These are phyloP conservation scores for Notothenia rossii DNA, from an alignment of 2,113 vertebrate species.

Conservation along the genomic window DNA sequence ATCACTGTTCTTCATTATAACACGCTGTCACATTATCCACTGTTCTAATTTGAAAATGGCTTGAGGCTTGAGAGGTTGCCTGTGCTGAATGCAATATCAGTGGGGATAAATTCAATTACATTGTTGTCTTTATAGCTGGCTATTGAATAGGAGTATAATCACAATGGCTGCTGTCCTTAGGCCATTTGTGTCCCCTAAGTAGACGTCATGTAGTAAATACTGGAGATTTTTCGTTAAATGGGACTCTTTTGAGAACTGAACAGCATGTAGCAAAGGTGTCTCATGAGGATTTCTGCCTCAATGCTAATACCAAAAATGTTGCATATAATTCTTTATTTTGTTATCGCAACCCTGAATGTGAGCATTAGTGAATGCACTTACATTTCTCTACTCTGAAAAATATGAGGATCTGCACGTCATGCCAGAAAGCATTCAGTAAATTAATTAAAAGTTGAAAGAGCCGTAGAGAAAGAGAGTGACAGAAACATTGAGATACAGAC, in stretches of 20 bases:
- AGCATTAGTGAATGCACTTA: constrained; percentile 44
- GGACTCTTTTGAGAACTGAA: constrained; percentile 12
- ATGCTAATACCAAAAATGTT: constrained; percentile 42
- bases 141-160: constrained; percentile 44
- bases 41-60: constrained; percentile 54
- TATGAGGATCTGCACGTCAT: constrained; percentile 42
- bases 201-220: constrained; percentile 23
- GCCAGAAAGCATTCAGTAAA: constrained; percentile 53
- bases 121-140: constrained; percentile 32
- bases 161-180: background rate
- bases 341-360: constrained; percentile 62
- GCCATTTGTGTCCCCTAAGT: constrained; percentile 32
- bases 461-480: constrained; percentile 23
- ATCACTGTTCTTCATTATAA: constrained; percentile 38
- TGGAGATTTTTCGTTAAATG: constrained; percentile 1
- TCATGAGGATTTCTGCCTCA: constrained; percentile 48
- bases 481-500: constrained; percentile 20
- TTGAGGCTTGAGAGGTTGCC: constrained; percentile 37
- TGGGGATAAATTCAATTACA: constrained; percentile 48
- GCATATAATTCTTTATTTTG: constrained; percentile 61
- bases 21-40: constrained; percentile 35
- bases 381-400: constrained; percentile 38
- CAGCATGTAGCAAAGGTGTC: constrained; percentile 33
- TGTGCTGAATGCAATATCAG: constrained; percentile 38
- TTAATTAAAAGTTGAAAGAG: constrained; percentile 68